A percentile compares a stretch with the other conserved stretches of the same genome.
Conservation (phyloP, 37 sponge, comb jelly and placozoan genomes). For the Spongilla lacustris region DNA sequence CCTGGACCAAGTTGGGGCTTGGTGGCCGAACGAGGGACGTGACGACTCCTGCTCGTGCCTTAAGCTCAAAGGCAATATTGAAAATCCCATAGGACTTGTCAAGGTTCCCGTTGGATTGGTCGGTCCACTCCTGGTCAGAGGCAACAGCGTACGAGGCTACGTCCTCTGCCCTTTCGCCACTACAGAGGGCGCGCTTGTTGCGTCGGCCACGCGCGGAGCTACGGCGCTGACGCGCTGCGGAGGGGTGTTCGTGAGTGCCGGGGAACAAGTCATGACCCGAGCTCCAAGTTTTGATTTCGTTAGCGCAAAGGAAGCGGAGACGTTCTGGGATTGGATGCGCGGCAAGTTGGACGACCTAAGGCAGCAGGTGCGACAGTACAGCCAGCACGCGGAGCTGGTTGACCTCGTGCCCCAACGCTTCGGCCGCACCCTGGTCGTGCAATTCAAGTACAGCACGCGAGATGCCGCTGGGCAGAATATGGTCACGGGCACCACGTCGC, state of each 20-base stretch:
- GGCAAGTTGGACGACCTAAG: conserved; percentile 21
- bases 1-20: conserved; percentile 57
- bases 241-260: conserved; percentile 38
- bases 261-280: conserved; percentile 42
- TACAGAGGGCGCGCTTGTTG: conserved; percentile 81
- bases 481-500: conserved; percentile 75
- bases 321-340: conserved; percentile 48
- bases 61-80: conserved; percentile 77
- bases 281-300: conserved; percentile 46
- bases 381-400: conserved; percentile 65
- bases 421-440: conserved; percentile 44
- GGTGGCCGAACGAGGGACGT: conserved; percentile 72
- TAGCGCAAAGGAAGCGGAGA: conserved; percentile 41
- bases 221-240: conserved; percentile 64
- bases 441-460: conserved; percentile 55
- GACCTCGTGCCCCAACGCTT: conserved; percentile 13
- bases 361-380: conserved; percentile 53
- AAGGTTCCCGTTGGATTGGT: conserved; percentile 70
- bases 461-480: conserved; percentile 87
- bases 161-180: conserved; percentile 75
- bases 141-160: conserved; percentile 63
- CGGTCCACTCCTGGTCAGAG: conserved; percentile 70
- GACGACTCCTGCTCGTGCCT: conserved; percentile 58
- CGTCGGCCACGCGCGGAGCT: conserved; percentile 79
- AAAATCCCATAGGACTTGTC: conserved; percentile 75